Evolutionary conservation across 2,888 invertebrate species (phyloP), one percentile per base, ranked within the genome.

Genomic region (Meiosimyza decipiens): DNA sequence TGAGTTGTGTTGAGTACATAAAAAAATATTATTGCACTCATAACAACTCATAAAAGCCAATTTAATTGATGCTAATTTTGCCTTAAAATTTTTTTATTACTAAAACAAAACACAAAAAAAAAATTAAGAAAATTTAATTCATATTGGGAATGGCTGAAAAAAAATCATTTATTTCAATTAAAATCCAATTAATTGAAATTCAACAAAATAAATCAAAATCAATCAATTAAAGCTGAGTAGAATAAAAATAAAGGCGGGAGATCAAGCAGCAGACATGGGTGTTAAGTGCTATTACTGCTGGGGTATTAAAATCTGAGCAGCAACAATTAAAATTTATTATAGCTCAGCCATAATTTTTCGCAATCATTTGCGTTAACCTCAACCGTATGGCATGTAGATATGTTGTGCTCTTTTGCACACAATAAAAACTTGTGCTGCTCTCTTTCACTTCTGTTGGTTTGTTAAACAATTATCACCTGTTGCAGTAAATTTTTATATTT

Each of bases 21-120:
- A 22, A 69, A 54, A 57, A 50, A 59, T 67, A 40, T 67, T 55
- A 67, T 67, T 54, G 67, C 67, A 67, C 55, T 67, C 67, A 67
- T 66, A 66, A 66, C 63, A 55, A 51, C 55, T 18, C 33, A 66
- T 67, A 47, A 67, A 67, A 50, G 7, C 13, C 40, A 40, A 47
- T 67, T 67, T 67, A 47, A 67, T 57, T 15, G 55, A 55, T 40
- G 47, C 57, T 67, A 67, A 67, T 67, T 67, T 28, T 52, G 15
- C 49, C 11, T 40, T 40, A 50, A 66, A 65, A 52, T 6, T 18
- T 52, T 40, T 63, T 66, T 67, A 50, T 54, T 13, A 47, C 50
- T 49, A 72, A 64, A 54, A 50, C 40, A 62, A 72, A 55, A 33
- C 63, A 68, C 12, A 4, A 57, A 57, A 54, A 18, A 15, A 55